Evolutionary conservation across 2,113 vertebrate genomes (phyloP).

Genomic region (Ageneiosus marmoratus): DNA sequence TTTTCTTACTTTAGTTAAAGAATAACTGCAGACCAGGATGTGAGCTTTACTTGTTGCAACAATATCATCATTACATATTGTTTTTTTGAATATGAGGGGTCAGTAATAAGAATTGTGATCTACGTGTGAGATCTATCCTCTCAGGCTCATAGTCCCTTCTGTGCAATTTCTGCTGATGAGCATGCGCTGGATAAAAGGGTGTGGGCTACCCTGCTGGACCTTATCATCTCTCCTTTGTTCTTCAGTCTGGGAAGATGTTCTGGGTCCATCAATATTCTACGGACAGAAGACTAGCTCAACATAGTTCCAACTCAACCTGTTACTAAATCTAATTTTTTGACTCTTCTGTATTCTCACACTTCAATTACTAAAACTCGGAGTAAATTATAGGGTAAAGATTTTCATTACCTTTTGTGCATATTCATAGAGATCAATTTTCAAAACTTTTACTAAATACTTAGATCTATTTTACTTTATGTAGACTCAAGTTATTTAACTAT

Average conservation of each 20-base stretch:
- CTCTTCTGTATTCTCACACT: not conserved
- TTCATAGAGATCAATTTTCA: not conserved
- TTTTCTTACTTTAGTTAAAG: not conserved
- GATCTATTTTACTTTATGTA: not conserved
- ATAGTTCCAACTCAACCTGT: not conserved
- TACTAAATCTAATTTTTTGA: no score
- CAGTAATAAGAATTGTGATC: not conserved
- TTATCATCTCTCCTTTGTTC: constrained; percentile 57
- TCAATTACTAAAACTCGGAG: not conserved
- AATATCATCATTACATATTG: no score
- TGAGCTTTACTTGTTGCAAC: not conserved
- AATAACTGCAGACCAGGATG: not conserved
- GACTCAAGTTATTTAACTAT: no score
- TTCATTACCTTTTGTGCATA: not conserved
- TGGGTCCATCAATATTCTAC: constrained; percentile 51
- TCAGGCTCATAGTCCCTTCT: constrained; percentile 67
- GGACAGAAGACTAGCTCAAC: constrained; percentile 45
- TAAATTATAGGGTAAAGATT: not conserved
- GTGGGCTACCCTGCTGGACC: constrained; percentile 64
- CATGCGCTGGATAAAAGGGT: constrained; percentile 64
- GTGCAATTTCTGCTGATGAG: constrained; percentile 67
- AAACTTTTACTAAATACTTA: not conserved
- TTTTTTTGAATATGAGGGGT: not conserved
- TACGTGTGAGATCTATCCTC: constrained; percentile 19
- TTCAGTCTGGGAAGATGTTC: constrained; percentile 61